A percentile compares a stretch with the other conserved stretches of the same genome.
phyloP scores from a whole-genome alignment of 2,797 vertebrate species.

The Adrianichthys oophorus region DNA sequence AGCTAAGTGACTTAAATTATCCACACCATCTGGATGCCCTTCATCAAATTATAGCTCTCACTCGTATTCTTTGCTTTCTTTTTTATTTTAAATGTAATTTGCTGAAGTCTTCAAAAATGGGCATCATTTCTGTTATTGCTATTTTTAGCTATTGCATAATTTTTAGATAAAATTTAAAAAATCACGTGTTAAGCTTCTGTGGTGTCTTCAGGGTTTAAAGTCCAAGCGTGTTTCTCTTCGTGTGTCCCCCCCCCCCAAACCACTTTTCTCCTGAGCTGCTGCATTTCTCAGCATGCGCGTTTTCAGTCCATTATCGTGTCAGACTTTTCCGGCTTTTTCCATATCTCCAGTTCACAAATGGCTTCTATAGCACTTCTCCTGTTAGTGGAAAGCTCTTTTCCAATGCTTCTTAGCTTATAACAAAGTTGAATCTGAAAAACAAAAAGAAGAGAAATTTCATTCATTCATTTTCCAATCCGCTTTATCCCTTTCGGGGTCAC shows the following conservation, averaged over 20 bases:
- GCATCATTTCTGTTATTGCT: too few species aligned
- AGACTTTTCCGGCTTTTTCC: slow-evolving; percentile 2
- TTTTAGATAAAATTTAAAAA: not conserved
- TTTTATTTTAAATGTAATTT: not conserved
- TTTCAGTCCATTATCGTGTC: not conserved
- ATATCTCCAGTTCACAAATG: slow-evolving; percentile 1
- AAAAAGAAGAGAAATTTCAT: too few species aligned
- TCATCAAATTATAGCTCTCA: slow-evolving; percentile 22
- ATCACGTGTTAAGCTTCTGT: not conserved
- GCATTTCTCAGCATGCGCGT: not conserved
- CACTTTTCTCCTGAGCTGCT: slow-evolving; percentile 4
- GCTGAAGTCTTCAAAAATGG: too few species aligned
- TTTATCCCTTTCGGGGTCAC: too few species aligned
- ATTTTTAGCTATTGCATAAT: too few species aligned
- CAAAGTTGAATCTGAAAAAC: slow-evolving; percentile 8
- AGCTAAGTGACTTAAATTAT: slow-evolving; percentile 36
- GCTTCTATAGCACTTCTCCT: slow-evolving; percentile 16
- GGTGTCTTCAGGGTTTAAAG: not conserved
- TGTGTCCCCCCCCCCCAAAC: not conserved
- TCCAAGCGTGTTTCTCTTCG: not conserved
- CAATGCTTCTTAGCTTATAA: slow-evolving; percentile 1
- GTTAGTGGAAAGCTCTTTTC: slow-evolving; percentile 3
- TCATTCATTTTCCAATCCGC: too few species aligned
- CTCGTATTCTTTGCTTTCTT: not conserved
- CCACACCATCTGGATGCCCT: slow-evolving; percentile 56